Conservation (phyloP, 2,113 vertebrate species). For the Deroptyus accipitrinus region DNA sequence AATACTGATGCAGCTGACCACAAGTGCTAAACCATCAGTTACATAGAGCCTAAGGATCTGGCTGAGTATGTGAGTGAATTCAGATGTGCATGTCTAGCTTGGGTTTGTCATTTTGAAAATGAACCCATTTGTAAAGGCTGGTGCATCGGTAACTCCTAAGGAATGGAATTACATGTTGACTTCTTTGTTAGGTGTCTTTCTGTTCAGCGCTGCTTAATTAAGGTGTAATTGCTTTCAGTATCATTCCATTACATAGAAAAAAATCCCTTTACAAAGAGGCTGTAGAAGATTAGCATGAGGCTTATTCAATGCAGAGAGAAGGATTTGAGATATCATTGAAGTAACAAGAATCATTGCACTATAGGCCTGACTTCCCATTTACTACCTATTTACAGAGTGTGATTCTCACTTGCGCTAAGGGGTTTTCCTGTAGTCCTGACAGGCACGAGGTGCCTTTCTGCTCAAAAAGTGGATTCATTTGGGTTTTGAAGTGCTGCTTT, state of each 20-base stretch:
- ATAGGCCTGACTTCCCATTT: neutral
- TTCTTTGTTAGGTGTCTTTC: neutral
- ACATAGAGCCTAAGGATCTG: neutral
- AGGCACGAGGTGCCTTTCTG: neutral
- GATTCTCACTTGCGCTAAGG: neutral
- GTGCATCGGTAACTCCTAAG: neutral
- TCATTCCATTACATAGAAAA: neutral
- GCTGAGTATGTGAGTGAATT: neutral
- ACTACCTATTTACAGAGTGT: neutral
- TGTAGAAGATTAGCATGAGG: neutral
- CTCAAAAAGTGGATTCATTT: neutral
- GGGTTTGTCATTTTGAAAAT: neutral
- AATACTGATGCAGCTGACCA: neutral
- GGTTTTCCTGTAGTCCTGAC: neutral
- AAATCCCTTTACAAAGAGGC: neutral
- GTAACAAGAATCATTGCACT: neutral
- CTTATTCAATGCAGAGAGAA: neutral
- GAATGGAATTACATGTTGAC: neutral
- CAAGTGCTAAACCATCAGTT: neutral
- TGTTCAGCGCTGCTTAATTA: neutral
- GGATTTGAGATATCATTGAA: neutral
- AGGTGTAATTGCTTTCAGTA: neutral
- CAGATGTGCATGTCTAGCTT: fast-evolving
- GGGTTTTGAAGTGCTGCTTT: neutral
- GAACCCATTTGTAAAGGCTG: neutral